Evolutionary conservation across 37 sponge, comb jelly and placozoan genomes (phyloP), one percentile per base, ranked within the genome.

Genomic region (Beroe ovata): DNA sequence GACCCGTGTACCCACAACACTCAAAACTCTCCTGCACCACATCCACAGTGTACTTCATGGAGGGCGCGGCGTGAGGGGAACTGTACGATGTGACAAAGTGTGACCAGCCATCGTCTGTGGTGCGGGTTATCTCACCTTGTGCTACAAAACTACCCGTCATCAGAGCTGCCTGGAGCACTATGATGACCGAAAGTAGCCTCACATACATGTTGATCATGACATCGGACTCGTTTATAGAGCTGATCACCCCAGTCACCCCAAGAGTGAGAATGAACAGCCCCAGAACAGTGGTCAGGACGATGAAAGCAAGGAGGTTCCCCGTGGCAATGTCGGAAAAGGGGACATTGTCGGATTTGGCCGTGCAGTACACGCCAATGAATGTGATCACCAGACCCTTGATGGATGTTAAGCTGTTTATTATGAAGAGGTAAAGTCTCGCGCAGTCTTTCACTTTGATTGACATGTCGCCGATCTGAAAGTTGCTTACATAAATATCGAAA

Each of bases 141-240:
- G 32, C 30, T 1, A 26, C 33, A 8, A 66, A 30, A 30, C 69
- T 66, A 8, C 69, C 69, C 36, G 34, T 37, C 69, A 66, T 34
- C 36, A 66, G 69, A 33, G 36, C 32, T 18, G 34, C 16, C 69
- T 66, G 32, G 36, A 66, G 69, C 32, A 66, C 8, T 37, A 66
- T 25, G 36, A 66, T 37, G 36, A 66, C 69, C 35, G 8, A 25
- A 14, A 66, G 25, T 18, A 66, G 35, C 25, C 69, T 30, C 30
- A 26, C 69, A 18, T 66, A 66, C 36, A 66, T 37, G 4, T 2
- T 66, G 18, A 66, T 66, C 69, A 66, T 66, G 36, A 4, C 30
- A 18, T 34, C 36, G 30, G 69, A 66, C 69, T 66, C 36, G 69
- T 25, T 66, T 34, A 66, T 66, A 8, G 69, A 66, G 69, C 69